Evolutionary conservation across 2,888 invertebrate genomes (phyloP), one percentile per base, ranked within the genome.

Genomic region (Diloba caeruleocephala): DNA sequence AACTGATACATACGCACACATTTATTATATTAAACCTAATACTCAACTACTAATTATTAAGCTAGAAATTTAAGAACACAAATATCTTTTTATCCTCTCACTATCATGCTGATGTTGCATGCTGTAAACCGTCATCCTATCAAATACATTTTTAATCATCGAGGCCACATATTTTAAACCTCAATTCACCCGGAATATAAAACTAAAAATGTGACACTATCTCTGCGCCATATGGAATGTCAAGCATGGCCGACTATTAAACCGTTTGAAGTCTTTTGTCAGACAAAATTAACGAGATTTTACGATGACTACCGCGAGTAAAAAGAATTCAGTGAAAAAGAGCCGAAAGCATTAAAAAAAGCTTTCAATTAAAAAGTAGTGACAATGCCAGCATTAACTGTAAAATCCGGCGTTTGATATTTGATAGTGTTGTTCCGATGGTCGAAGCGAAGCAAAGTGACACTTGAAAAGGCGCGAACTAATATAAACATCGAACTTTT

Each of bases 401-500:
- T 72, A 77, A 80, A 21, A 82, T 83, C 80, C 78, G 76, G 73
- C 90, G 84, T 93, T 93, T 93, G 92, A 93, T 90, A 93, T 90
- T 82, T 84, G 92, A 93, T 93, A 93, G 87, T 79, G 88, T 92
- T 92, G 92, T 87, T 82, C 57, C 39, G 49, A 56, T 55, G 50
- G 41, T 58, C 87, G 88, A 88, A 90, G 87, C 61, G 62, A 39
- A 88, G 89, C 87, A 89, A 91, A 92, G 92, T 92, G 92, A 91
- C 92, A 92, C 92, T 93, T 88, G 90, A 91, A 92, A 91, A 89
- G 90, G 91, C 92, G 90, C 88, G 86, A 92, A 90, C 87, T 84
- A 87, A 87, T 86, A 87, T 90, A 91, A 91, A 91, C 90, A 90
- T 74, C n/a, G 76, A 76, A 74, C 72, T 55, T 82, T 81, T 74